Base-by-base conservation (phyloP, 2,888 invertebrate genomes). In the Teleiodes luculella region DNA sequence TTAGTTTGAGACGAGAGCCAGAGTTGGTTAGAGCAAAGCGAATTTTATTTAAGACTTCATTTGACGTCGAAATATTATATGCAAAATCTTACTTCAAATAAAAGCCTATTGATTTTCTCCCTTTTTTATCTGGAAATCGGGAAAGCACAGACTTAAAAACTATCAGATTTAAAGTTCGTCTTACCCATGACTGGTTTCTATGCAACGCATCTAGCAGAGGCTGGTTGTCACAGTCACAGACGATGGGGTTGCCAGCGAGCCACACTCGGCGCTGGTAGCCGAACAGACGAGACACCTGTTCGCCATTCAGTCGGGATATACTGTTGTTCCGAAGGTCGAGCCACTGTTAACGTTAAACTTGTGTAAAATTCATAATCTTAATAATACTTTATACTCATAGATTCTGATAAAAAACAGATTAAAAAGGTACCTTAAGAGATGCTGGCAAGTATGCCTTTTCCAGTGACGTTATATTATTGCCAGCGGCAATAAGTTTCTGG, bases 141-240 rank as follows among this genome's bases (percentile, higher is more conserved):
- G 6, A 4, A 24, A 24, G 6, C 24, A 24, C n/a, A n/a, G n/a
- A 24, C 24, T 24, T 24, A 24, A 24, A 24, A n/a, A n/a, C 54
- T 36, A 7, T 4, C 14, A 4, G 36, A 13, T 37, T 16, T 3
- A 7, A 14, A 16, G 2, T n/a, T 20, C 8, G 16, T 18, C 24
- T 43, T 43, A 43, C 43, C 43, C n/a, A 18, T 4, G 43, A 24
- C 5, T 24, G 43, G 13, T 43, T 43, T 20, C 20, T 11, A 7
- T 46, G 45, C 37, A 54, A 18, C n/a, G 28, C 36, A 10, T 24
- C 28, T 1, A 54, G 30, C 0, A 54, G n/a, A 10, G 36, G 16
- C 11, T 45, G 20, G 31, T 54, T 50, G 13, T 35, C 50, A 16
- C 54, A 54, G 31, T 50, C 50, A 43, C 54, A 54, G 4, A 30